Percentiles rank a stretch among this genome's conserved stretches.
phyloP scores from a whole-genome alignment of 2,113 vertebrate genomes.

The Peucedramus taeniatus region DNA sequence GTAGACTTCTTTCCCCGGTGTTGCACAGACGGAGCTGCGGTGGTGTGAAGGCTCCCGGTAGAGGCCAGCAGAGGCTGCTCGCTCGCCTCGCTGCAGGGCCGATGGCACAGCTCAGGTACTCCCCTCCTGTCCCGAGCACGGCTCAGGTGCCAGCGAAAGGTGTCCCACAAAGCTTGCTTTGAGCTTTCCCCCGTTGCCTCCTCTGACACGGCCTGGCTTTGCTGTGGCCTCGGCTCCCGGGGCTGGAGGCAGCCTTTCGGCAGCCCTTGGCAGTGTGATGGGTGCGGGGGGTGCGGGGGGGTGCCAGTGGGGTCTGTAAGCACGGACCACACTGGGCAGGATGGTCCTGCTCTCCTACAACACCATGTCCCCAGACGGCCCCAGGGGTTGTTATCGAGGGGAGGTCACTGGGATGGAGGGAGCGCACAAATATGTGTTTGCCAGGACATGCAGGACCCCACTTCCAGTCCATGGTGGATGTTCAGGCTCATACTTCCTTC shows the following conservation, averaged over 20 bases:
- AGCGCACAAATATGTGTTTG: neutral
- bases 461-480: neutral
- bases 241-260: neutral
- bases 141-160: neutral
- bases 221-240: neutral
- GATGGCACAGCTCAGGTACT: neutral
- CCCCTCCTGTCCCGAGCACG: neutral
- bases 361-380: neutral
- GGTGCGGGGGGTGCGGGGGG: neutral
- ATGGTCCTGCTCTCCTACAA: neutral
- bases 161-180: neutral
- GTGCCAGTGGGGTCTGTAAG: neutral
- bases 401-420: neutral
- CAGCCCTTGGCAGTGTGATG: neutral
- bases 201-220: neutral
- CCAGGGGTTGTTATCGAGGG: neutral
- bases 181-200: neutral
- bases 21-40: neutral
- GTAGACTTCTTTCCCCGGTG: neutral
- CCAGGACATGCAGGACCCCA: neutral
- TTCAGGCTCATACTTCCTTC: neutral
- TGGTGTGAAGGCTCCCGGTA: neutral
- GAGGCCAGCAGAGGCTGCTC: constrained; percentile 52
- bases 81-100: neutral
- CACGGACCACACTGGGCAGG: neutral